Percentiles rank a stretch among this genome's conserved stretches.
Conservation (phyloP, 2,888 invertebrate species). For the Ormyrus pomaceus region DNA sequence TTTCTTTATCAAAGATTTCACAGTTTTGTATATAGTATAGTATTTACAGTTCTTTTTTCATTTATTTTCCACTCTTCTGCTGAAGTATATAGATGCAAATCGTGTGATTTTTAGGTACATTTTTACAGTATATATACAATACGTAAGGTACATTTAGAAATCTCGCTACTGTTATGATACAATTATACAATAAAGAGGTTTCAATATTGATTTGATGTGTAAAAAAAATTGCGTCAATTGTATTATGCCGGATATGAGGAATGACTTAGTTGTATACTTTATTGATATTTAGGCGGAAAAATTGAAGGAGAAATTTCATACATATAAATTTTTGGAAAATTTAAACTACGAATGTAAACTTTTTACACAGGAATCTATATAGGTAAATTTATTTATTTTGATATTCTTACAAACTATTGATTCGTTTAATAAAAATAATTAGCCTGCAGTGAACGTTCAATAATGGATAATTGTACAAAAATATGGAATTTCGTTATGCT, state of each 20-base stretch:
- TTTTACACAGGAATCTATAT: constrained; percentile 27
- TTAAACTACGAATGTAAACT: constrained; percentile 18
- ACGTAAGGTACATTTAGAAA: constrained; percentile 53
- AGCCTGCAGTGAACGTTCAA: neutral
- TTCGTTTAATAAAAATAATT: neutral
- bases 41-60: constrained; percentile 41
- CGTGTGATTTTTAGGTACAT: constrained; percentile 45
- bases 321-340: constrained; percentile 35
- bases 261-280: constrained; percentile 17
- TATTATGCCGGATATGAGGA: constrained; percentile 30
- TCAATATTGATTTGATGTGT: constrained; percentile 48
- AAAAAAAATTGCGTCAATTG: constrained; percentile 47
- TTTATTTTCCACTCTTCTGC: constrained; percentile 6
- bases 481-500: constrained; percentile 7
- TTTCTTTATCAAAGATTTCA: constrained; percentile 54
- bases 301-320: constrained; percentile 24
- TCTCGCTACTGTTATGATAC: constrained; percentile 50
- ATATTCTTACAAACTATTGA: neutral
- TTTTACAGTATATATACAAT: constrained; percentile 55
- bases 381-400: constrained; percentile 26
- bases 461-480: constrained; percentile 14
- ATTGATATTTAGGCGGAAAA: constrained; percentile 3
- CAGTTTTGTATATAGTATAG: constrained; percentile 48
- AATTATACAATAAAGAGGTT: constrained; percentile 53
- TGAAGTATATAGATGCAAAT: constrained; percentile 43